Conservation (phyloP, 2,797 vertebrate genomes). For the Syngnathus rostellatus region DNA sequence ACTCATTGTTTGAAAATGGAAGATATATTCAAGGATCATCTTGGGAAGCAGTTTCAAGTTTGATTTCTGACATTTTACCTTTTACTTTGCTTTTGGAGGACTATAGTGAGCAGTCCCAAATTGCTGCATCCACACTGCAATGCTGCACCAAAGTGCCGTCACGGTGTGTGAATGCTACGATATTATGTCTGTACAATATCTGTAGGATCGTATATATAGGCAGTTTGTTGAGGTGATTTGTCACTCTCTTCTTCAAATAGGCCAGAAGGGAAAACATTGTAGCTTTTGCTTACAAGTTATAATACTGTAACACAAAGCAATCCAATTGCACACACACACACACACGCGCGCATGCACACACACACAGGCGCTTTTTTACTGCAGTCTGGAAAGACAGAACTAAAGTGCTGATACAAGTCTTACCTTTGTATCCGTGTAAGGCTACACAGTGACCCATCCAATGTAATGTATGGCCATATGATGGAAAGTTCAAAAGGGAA, state of each 20-base stretch:
- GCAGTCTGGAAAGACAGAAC: neutral
- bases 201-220: neutral
- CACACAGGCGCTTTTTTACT: neutral
- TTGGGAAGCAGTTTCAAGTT: neutral
- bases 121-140: neutral
- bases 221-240: neutral
- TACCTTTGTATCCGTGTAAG: neutral
- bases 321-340: neutral
- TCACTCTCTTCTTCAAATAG: neutral
- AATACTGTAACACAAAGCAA: neutral
- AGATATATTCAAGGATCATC: neutral
- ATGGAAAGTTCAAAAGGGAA: neutral
- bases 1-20: neutral
- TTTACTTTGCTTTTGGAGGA: neutral
- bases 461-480: neutral
- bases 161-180: neutral
- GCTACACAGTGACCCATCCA: neutral
- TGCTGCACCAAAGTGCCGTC: neutral
- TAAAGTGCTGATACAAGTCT: conserved; percentile 4
- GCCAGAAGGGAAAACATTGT: conserved; percentile 1
- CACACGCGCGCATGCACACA: neutral
- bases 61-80: neutral
- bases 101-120: neutral
- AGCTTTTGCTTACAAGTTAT: neutral
- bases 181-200: neutral